These are phyloP conservation scores for Melipona bicolor DNA, from an alignment of 2,888 invertebrate species.

Conservation along the genomic window DNA sequence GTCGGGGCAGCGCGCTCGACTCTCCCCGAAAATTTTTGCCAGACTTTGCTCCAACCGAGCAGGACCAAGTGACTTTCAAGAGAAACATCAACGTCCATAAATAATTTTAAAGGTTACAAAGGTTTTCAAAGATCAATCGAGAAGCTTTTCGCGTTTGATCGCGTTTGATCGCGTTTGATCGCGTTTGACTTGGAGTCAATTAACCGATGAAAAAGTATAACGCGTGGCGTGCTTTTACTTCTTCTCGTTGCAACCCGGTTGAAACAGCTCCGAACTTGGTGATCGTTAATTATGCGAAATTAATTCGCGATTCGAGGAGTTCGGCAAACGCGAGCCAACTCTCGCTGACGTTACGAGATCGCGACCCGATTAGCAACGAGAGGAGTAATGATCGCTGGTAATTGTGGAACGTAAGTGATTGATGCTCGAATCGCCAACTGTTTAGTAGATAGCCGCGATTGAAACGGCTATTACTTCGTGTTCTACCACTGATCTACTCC, in stretches of 20 bases:
- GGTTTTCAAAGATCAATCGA: not conserved
- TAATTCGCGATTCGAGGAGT: not conserved
- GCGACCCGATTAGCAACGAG: not conserved
- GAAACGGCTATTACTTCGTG: not conserved
- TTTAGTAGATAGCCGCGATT: not conserved
- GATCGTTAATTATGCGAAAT: constrained; percentile 30
- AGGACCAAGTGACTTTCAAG: not conserved
- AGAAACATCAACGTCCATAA: not conserved
- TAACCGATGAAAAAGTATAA: constrained; percentile 23
- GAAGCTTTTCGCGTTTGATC: constrained; percentile 34
- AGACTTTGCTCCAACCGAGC: not conserved
- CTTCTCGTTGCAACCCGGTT: not conserved
- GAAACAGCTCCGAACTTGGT: not conserved
- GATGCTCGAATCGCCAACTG: not conserved
- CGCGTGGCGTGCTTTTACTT: constrained; percentile 6
- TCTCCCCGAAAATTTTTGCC: not conserved
- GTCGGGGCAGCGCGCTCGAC: not conserved
- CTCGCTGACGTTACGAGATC: not conserved
- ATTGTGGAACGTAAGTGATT: constrained; percentile 11
- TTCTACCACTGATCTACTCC: too few species aligned
- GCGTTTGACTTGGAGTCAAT: constrained; percentile 28
- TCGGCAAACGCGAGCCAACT: not conserved
- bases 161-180: constrained; percentile 4
- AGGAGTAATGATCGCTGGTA: not conserved
- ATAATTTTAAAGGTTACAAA: not conserved